Evolutionary conservation across 2,113 vertebrate genomes (phyloP).

Genomic region (Thymallus thymallus): DNA sequence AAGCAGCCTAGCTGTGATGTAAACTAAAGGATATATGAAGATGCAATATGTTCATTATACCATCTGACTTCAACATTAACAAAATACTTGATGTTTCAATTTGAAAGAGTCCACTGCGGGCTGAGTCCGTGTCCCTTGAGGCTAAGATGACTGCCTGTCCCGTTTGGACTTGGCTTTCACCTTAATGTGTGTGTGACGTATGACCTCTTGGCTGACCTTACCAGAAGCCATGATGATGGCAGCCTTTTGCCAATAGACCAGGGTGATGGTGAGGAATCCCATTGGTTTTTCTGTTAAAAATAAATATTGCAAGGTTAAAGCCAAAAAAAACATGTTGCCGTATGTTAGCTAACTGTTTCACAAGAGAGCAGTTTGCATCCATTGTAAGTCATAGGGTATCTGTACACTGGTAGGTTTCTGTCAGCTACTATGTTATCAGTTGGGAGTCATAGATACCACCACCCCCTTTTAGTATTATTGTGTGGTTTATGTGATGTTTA

Average conservation of each 20-base stretch:
- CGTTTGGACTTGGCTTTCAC: constrained; percentile 96
- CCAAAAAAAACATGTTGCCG: constrained; percentile 40
- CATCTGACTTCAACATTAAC: constrained; percentile 90
- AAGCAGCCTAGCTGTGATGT: constrained; percentile 38
- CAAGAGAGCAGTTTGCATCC: constrained; percentile 37
- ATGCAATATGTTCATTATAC: constrained; percentile 63
- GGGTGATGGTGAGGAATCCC: constrained; percentile 98
- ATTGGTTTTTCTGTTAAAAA: constrained; percentile 79
- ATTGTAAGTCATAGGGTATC: constrained; percentile 45
- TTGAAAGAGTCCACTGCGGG: constrained; percentile 97
- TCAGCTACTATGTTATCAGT: no score
- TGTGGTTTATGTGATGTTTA: background rate
- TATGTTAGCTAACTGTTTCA: constrained; percentile 11
- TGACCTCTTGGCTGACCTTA: constrained; percentile 97
- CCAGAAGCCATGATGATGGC: constrained; percentile 98
- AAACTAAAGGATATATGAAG: constrained; percentile 54
- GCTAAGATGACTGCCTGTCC: constrained; percentile 93
- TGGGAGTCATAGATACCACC: no score
- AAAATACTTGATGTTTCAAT: constrained; percentile 98
- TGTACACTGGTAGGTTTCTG: background rate
- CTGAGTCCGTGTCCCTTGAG: constrained; percentile 95
- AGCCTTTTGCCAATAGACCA: constrained; percentile 98
- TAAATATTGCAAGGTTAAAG: constrained; percentile 83
- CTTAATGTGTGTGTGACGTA: constrained; percentile 94
- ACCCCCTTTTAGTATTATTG: no score